These are phyloP conservation scores for Drosophila pectinifera DNA, from an alignment of 1,140 invertebrate species.

Conservation along the genomic window DNA sequence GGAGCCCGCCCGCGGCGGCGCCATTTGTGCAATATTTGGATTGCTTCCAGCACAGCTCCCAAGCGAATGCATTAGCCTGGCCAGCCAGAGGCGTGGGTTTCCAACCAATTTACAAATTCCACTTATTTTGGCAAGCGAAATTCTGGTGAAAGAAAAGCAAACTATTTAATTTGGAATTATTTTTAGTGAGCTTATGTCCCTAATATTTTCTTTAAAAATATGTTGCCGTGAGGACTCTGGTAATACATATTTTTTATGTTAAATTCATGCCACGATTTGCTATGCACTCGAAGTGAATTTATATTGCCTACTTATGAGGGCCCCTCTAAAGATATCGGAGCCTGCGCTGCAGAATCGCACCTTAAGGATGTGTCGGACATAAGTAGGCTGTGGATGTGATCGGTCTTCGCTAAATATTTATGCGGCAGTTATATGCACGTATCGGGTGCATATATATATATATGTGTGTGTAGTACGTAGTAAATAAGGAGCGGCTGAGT, in stretches of 20 bases:
- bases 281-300: constrained; percentile 41
- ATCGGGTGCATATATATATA: constrained; percentile 9
- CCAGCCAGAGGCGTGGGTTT: not conserved
- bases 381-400: not conserved
- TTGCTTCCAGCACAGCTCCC: constrained; percentile 25
- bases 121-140: too few species aligned
- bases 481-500: not conserved
- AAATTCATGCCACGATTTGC: constrained; percentile 23
- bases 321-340: not conserved
- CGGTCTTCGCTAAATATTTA: constrained; percentile 19
- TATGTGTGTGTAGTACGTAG: not conserved
- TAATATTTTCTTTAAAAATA: not conserved
- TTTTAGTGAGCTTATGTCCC: not conserved
- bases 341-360: constrained; percentile 1
- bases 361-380: constrained; percentile 22
- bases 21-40: constrained; percentile 43
- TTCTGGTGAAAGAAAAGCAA: not conserved
- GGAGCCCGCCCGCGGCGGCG: not conserved
- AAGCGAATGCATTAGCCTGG: not conserved
- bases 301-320: constrained; percentile 48
- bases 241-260: constrained; percentile 4
- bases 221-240: not conserved
- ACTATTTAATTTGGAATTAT: too few species aligned
- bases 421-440: constrained; percentile 25
- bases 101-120: not conserved